Conservation (phyloP, 1,140 invertebrate species). For the Anoplolepis gracilipes region DNA sequence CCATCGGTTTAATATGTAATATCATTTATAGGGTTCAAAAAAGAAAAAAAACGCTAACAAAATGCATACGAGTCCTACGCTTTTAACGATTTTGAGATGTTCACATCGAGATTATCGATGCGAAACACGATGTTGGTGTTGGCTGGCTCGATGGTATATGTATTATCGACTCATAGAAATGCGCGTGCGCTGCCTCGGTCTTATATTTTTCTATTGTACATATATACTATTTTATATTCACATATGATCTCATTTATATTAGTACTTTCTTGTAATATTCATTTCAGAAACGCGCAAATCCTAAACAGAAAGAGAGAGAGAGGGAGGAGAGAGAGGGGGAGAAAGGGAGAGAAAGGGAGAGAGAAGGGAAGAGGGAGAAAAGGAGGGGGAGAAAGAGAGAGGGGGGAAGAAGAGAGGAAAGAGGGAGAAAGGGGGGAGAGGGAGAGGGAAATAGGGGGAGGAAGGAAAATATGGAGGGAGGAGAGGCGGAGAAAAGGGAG, state of each 20-base stretch:
- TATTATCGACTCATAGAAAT: conserved; percentile 68
- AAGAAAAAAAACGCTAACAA: neutral
- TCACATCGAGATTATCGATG: conserved; percentile 54
- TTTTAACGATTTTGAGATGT: neutral
- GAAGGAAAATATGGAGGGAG: too few species aligned
- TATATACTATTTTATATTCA: conserved; percentile 9
- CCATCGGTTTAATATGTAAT: too few species aligned
- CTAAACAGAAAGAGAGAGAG: neutral
- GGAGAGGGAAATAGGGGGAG: too few species aligned
- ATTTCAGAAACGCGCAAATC: neutral
- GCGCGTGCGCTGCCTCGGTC: conserved; percentile 62
- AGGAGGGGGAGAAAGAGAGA: too few species aligned
- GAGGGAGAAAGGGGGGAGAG: too few species aligned
- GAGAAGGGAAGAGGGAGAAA: too few species aligned
- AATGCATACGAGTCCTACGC: neutral
- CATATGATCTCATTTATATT: neutral
- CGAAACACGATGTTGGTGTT: conserved; percentile 58
- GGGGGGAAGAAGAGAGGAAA: too few species aligned
- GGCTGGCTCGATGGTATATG: conserved; percentile 58
- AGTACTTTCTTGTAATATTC: neutral
- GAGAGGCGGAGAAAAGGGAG: too few species aligned
- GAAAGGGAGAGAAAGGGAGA: too few species aligned
- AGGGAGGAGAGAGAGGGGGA: too few species aligned
- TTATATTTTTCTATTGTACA: neutral
- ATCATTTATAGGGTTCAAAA: neutral